Percentiles rank a stretch among this genome's conserved stretches.
Conservation (phyloP, 2,888 invertebrate species). For the Leptinotarsa peninsularis region DNA sequence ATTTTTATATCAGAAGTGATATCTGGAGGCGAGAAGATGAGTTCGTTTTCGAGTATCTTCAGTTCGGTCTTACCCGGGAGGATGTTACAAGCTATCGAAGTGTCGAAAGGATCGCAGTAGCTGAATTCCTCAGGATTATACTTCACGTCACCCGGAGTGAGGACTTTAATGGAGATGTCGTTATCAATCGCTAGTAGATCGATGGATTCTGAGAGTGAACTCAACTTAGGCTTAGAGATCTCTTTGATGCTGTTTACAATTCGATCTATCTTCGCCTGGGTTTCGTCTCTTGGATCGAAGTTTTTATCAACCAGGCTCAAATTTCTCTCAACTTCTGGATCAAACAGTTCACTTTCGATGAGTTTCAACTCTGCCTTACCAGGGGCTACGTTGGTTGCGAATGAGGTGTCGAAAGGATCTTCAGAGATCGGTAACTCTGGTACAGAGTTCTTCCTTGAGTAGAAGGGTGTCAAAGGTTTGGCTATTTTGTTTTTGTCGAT, state of each 20-base stretch:
- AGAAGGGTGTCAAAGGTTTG: conserved; percentile 86
- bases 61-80: conserved; percentile 84
- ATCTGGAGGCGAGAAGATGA: conserved; percentile 69
- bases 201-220: conserved; percentile 44
- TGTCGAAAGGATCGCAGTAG: conserved; percentile 86
- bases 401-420: conserved; percentile 78
- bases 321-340: conserved; percentile 55
- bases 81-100: conserved; percentile 83
- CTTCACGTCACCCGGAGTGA: conserved; percentile 73
- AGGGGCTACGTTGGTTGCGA: conserved; percentile 69
- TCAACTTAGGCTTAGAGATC: conserved; percentile 59
- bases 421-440: conserved; percentile 69
- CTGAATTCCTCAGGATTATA: conserved; percentile 60
- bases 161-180: conserved; percentile 76
- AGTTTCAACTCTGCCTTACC: conserved; percentile 71
- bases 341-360: conserved; percentile 69
- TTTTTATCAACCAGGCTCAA: conserved; percentile 76
- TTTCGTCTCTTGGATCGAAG: conserved; percentile 69
- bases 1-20: conserved; percentile 33
- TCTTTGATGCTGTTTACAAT: conserved; percentile 65
- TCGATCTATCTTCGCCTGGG: conserved; percentile 57
- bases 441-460: conserved; percentile 74
- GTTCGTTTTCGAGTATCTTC: conserved; percentile 80
- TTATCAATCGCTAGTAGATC: conserved; percentile 69
- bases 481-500: conserved; percentile 65